Evolutionary conservation across 2,797 vertebrate species (phyloP).

Genomic region (Sylvilagus floridanus): DNA sequence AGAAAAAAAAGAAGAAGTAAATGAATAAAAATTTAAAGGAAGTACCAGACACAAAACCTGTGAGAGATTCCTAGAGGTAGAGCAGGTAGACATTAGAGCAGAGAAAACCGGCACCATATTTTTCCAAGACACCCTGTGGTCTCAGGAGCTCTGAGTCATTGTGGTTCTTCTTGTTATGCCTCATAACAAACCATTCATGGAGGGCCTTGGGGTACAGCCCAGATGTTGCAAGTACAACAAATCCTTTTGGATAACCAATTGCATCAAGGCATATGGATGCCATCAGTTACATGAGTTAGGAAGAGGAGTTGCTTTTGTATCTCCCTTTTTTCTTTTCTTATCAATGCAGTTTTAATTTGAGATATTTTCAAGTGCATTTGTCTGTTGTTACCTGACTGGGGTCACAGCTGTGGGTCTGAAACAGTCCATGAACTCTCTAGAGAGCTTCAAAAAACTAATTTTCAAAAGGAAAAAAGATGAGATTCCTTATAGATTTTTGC

Average conservation of each 20-base stretch:
- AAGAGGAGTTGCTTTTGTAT: conserved; percentile 8
- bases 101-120: background rate
- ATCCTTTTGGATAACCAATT: background rate
- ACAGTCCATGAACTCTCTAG: background rate
- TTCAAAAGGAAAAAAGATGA: background rate
- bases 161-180: background rate
- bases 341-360: conserved; percentile 65
- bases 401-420: background rate
- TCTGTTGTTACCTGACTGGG: conserved; percentile 27
- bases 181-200: background rate
- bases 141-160: background rate
- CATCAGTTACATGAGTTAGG: conserved; percentile 56
- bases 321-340: conserved; percentile 17
- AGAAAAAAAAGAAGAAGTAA: no score
- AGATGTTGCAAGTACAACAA: background rate
- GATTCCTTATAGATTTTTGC: background rate
- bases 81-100: background rate
- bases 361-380: conserved; percentile 41
- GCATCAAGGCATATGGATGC: background rate
- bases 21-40: background rate
- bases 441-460: conserved; percentile 40
- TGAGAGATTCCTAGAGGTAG: background rate
- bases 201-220: background rate
- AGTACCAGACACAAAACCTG: background rate
- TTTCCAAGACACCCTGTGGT: background rate